Evolutionary conservation across 2,797 vertebrate species (phyloP).

Genomic region (Pseudochirops cupreus): DNA sequence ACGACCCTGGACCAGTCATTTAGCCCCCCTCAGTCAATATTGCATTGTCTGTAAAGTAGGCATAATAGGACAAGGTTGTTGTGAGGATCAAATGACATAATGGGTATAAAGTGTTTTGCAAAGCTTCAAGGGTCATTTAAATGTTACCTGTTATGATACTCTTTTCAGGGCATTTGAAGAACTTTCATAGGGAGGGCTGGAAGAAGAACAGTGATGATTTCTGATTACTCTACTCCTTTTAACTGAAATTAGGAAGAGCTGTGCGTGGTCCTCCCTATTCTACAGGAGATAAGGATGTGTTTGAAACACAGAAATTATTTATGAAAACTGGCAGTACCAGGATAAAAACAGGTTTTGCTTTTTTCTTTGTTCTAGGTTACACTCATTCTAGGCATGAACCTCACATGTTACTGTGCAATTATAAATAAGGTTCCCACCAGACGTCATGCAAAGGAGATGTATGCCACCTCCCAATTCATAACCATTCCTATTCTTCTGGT

Average conservation of each 20-base stretch:
- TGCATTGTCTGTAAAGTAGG: neutral
- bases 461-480: neutral
- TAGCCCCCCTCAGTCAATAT: neutral
- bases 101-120: neutral
- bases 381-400: neutral
- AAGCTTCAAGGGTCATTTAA: neutral
- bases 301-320: neutral
- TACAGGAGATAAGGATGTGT: neutral
- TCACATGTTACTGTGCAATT: constrained; percentile 3
- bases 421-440: neutral
- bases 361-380: neutral
- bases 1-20: neutral
- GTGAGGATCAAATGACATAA: neutral
- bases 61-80: neutral
- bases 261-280: neutral
- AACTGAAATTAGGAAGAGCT: constrained; percentile 2
- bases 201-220: neutral
- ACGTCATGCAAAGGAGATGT: neutral
- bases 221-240: neutral
- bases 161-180: neutral
- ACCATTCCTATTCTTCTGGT: neutral
- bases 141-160: neutral
- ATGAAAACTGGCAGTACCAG: neutral
- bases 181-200: neutral
- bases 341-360: neutral